Conservation (phyloP, 2,888 invertebrate species). For the Epinotia demarniana region DNA sequence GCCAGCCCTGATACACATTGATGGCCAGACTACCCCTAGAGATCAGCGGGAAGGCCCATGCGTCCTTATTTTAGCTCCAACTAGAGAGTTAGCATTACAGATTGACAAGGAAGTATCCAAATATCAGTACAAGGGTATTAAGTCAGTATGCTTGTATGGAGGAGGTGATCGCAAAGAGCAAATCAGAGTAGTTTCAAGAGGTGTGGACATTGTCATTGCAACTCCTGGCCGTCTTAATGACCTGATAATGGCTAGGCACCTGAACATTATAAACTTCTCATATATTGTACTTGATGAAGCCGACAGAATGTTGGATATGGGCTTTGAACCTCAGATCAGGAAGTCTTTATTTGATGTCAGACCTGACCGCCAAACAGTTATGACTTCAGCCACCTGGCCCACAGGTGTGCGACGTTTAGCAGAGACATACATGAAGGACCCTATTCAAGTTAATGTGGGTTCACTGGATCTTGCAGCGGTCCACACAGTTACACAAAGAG, state of each 20-base stretch:
- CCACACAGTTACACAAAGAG: slow-evolving; percentile 92
- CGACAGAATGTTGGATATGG: slow-evolving; percentile 94
- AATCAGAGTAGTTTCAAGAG: slow-evolving; percentile 88
- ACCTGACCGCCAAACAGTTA: slow-evolving; percentile 96
- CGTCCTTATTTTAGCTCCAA: slow-evolving; percentile 95
- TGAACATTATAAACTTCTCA: slow-evolving; percentile 92
- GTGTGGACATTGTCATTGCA: slow-evolving; percentile 97
- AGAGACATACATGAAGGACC: slow-evolving; percentile 93
- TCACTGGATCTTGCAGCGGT: slow-evolving; percentile 95
- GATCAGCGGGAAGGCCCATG: slow-evolving; percentile 91
- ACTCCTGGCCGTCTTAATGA: slow-evolving; percentile 98
- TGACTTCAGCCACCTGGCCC: slow-evolving; percentile 99
- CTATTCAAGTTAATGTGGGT: slow-evolving; percentile 96
- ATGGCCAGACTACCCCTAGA: slow-evolving; percentile 91
- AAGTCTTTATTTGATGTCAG: slow-evolving; percentile 91
- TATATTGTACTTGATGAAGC: slow-evolving; percentile 97
- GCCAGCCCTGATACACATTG: slow-evolving; percentile 97
- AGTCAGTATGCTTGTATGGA: slow-evolving; percentile 95
- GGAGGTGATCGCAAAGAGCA: slow-evolving; percentile 93
- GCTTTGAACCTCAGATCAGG: slow-evolving; percentile 94
- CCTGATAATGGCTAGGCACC: slow-evolving; percentile 88
- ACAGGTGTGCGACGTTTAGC: slow-evolving; percentile 93
- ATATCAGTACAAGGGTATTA: slow-evolving; percentile 94
- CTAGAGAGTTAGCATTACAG: slow-evolving; percentile 96
- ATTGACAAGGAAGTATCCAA: slow-evolving; percentile 96